A percentile compares a stretch with the other conserved stretches of the same genome.
These are phyloP conservation scores for Tringa solitaria DNA, from an alignment of 2,113 vertebrate genomes.

Conservation along the genomic window DNA sequence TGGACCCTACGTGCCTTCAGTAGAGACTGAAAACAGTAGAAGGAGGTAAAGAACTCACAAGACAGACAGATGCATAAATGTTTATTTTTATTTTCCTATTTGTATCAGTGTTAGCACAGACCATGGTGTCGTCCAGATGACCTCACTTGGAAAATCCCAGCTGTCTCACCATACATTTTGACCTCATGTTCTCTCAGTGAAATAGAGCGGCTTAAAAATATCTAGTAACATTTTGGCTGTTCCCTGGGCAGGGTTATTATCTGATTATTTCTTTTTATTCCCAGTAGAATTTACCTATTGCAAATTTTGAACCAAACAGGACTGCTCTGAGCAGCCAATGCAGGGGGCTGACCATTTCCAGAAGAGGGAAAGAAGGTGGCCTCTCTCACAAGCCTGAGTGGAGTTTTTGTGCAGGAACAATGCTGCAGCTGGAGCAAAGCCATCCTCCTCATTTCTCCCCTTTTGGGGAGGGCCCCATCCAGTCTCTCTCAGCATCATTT, in stretches of 20 bases:
- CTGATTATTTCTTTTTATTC: background rate
- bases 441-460: background rate
- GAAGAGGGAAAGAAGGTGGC: background rate
- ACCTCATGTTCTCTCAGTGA: background rate
- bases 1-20: background rate
- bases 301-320: fast-evolving
- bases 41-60: background rate
- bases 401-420: background rate
- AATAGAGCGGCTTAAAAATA: background rate
- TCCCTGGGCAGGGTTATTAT: background rate
- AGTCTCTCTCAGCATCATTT: background rate
- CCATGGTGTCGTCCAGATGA: background rate
- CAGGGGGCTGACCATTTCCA: background rate
- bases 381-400: background rate
- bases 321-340: background rate
- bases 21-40: background rate
- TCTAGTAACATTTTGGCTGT: background rate
- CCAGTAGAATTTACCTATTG: background rate
- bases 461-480: background rate
- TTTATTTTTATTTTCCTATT: background rate
- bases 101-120: background rate
- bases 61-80: background rate
- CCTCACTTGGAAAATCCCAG: background rate
- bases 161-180: background rate
- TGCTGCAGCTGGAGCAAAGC: background rate